Evolutionary conservation across 2,113 vertebrate genomes (phyloP), one percentile per base, ranked within the genome.

Genomic region (Epinephelus lanceolatus): DNA sequence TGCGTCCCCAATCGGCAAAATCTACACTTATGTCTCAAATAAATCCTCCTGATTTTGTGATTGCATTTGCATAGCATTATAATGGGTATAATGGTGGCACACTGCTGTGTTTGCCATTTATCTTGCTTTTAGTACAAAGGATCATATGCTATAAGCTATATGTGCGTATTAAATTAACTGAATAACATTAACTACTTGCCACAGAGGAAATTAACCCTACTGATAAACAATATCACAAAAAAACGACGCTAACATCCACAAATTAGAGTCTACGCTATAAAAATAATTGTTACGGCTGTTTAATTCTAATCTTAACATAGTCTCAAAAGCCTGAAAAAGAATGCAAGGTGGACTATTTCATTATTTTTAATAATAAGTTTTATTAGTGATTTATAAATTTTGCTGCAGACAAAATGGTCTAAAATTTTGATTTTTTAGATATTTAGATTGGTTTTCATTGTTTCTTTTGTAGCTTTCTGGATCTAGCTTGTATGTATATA

Each of bases 21-120:
- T 45, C 42, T 45, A 45, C 42, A 45, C 42, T 8, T 45, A 12
- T 12, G 3, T 45, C 9, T 45, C 8, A 45, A 45, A 45, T 45
- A 45, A 45, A 45, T 45, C 15, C 30, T 59, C 55, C 6, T 71
- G n/a, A 81, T 63, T 63, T 18, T 47, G 4, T 68, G 30, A 68
- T 4, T n/a, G 42, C 23, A 53, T 65, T 59, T 40, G 13, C 18
- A 53, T 40, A 18, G 15, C 6, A 40, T 55, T 25, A 33, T 15
- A 49, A 11, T 6, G 15, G 15, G 15, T 51, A 51, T 30, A 49
- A 45, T 47, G 23, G 37, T 49, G 37, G 5, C 21, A 23, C 47
- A 63, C 21, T 23, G 12, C 17, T 51, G 5, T 4, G 7, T 18
- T 63, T 65, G 4, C 19, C 19, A 23, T 62, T 25, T 18, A 56